A percentile compares a stretch with the other conserved stretches of the same genome.
Evolutionary conservation across 1,140 invertebrate species (phyloP).

Genomic region (Heliconius himera): DNA sequence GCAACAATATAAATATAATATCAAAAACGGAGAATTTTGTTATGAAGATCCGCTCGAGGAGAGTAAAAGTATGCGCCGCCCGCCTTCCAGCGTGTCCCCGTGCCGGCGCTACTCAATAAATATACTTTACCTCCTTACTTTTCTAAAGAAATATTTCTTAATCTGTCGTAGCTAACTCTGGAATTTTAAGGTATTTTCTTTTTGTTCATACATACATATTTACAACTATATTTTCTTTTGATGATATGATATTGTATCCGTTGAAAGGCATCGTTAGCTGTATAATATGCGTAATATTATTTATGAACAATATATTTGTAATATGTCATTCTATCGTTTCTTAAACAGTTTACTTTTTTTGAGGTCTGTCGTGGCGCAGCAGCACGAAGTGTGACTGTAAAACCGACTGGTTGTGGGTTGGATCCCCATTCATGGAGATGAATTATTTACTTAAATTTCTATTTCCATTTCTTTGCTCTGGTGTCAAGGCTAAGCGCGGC

Average conservation of each 20-base stretch:
- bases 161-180: conserved; percentile 13
- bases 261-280: neutral
- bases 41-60: conserved; percentile 79
- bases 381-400: too few species aligned
- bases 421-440: too few species aligned
- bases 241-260: neutral
- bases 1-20: conserved; percentile 80
- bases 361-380: too few species aligned
- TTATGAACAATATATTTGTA: neutral
- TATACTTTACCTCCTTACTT: conserved; percentile 44
- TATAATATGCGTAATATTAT: neutral
- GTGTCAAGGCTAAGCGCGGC: too few species aligned
- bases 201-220: neutral
- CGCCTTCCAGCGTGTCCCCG: conserved; percentile 47
- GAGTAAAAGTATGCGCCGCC: conserved; percentile 72
- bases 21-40: conserved; percentile 80
- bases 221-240: neutral
- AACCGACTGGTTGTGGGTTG: too few species aligned
- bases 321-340: neutral
- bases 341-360: too few species aligned
- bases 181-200: conserved; percentile 13
- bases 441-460: too few species aligned
- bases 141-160: conserved; percentile 36
- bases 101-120: conserved; percentile 59
- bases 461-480: too few species aligned